Conservation (phyloP, 1,140 invertebrate genomes). For the Heliconius congener region DNA sequence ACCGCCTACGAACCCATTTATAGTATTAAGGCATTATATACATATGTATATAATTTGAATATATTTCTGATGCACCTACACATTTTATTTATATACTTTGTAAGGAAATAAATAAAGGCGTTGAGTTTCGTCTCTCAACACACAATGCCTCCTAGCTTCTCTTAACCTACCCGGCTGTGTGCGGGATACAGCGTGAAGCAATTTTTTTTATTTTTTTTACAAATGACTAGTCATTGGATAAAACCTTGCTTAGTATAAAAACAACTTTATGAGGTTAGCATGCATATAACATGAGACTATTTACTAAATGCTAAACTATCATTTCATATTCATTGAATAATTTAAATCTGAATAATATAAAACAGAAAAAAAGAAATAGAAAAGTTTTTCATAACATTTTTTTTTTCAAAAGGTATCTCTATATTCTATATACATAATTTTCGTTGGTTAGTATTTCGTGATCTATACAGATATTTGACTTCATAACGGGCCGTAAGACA, state of each 20-base stretch:
- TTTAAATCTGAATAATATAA: not conserved
- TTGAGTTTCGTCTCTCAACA: too few species aligned
- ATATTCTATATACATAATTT: too few species aligned
- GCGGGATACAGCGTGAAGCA: too few species aligned
- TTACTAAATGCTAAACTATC: constrained; percentile 11
- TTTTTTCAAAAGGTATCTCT: too few species aligned
- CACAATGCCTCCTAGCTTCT: too few species aligned
- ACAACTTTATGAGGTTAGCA: constrained; percentile 1
- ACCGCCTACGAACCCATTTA: constrained; percentile 4
- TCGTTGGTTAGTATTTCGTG: too few species aligned
- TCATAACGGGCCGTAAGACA: too few species aligned
- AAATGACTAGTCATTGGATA: too few species aligned
- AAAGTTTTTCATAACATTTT: not conserved
- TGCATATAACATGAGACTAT: constrained; percentile 11
- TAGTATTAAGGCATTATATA: not conserved
- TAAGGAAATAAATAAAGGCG: not conserved
- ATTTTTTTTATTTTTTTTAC: too few species aligned
- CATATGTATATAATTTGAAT: not conserved
- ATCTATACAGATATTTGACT: too few species aligned
- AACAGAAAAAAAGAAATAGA: not conserved
- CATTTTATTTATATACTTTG: not conserved
- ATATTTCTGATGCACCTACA: not conserved
- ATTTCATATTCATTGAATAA: constrained; percentile 12
- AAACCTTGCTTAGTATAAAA: not conserved
- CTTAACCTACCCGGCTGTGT: too few species aligned